Percentiles rank a stretch among this genome's conserved stretches.
phyloP scores from a whole-genome alignment of 1,140 invertebrate genomes.

The Drosophila serrata region DNA sequence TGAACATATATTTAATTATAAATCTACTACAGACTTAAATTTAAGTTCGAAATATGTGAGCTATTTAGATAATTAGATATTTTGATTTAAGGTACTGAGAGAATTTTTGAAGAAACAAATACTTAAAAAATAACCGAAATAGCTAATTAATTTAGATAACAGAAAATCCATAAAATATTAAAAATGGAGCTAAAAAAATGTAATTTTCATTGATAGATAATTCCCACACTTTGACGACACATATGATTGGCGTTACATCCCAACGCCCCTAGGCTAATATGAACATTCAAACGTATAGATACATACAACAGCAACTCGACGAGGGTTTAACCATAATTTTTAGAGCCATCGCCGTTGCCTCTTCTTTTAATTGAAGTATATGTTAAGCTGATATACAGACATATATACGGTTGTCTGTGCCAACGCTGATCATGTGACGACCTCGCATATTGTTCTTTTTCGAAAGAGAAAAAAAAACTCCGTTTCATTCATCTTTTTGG shows the following conservation, averaged over 20 bases:
- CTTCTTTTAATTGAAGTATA: conserved; percentile 38
- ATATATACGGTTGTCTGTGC: not conserved
- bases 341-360: conserved; percentile 1
- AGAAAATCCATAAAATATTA: not conserved
- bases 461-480: not conserved
- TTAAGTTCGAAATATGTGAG: too few species aligned
- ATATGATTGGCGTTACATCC: conserved; percentile 8
- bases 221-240: conserved; percentile 8
- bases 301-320: not conserved
- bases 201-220: conserved; percentile 1
- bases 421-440: conserved; percentile 18
- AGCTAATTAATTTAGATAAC: not conserved
- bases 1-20: not conserved
- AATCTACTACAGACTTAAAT: too few species aligned
- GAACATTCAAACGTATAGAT: not conserved
- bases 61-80: too few species aligned
- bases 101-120: not conserved
- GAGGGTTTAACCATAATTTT: conserved; percentile 30
- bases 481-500: conserved; percentile 36
- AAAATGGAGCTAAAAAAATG: not conserved
- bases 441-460: conserved; percentile 28
- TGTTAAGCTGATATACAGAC: conserved; percentile 15
- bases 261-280: not conserved
- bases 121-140: not conserved
- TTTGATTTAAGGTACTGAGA: too few species aligned